phyloP scores from a whole-genome alignment of 2,113 vertebrate species.

The Paramisgurnus dabryanus region DNA sequence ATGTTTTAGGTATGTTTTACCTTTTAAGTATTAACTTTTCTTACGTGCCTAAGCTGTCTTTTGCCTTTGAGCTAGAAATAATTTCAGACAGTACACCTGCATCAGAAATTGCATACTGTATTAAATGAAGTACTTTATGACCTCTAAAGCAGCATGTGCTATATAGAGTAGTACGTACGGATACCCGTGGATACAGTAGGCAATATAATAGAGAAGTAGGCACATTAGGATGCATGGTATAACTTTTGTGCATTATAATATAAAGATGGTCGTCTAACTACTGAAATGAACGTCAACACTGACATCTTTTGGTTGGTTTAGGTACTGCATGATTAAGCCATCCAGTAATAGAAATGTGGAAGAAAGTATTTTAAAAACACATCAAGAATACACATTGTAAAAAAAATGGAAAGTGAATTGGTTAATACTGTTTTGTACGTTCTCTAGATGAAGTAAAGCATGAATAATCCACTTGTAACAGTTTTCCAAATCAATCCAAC shows the following conservation, averaged over 20 bases:
- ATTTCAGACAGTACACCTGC: too few species aligned
- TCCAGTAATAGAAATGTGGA: constrained; percentile 30
- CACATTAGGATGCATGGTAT: too few species aligned
- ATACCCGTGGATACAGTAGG: too few species aligned
- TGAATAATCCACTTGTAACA: background rate
- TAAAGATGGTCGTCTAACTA: background rate
- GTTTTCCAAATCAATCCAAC: background rate
- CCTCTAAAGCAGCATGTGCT: too few species aligned
- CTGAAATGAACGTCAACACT: constrained; percentile 6
- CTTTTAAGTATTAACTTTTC: too few species aligned
- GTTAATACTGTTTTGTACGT: constrained; percentile 37
- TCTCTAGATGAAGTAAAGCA: constrained; percentile 56
- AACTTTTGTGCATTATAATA: background rate
- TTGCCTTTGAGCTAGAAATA: too few species aligned
- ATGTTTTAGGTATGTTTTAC: too few species aligned
- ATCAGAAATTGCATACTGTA: too few species aligned
- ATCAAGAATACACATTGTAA: background rate
- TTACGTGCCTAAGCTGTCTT: too few species aligned
- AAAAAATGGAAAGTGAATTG: constrained; percentile 25
- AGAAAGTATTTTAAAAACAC: constrained; percentile 11
- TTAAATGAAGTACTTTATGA: too few species aligned
- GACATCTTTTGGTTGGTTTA: constrained; percentile 43
- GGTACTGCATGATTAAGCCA: background rate
- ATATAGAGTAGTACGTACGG: too few species aligned
- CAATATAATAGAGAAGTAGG: too few species aligned